Evolutionary conservation across 2,888 invertebrate species (phyloP).

Genomic region (Tetranychus piercei): DNA sequence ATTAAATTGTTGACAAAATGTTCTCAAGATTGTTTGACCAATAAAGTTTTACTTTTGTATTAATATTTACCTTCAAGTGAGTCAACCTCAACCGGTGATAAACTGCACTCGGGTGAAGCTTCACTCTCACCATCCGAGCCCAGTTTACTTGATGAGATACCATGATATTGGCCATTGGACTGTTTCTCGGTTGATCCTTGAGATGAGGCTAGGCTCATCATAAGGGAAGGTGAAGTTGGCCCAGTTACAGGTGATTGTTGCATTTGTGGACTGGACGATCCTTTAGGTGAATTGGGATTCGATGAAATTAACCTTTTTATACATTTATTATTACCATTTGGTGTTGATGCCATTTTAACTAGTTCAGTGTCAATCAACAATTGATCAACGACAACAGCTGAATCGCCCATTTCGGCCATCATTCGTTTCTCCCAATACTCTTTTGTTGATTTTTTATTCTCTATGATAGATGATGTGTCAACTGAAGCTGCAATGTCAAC

Average conservation of each 20-base stretch:
- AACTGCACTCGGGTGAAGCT: constrained; percentile 9
- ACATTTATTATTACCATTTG: neutral
- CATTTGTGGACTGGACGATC: neutral
- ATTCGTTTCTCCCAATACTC: constrained; percentile 14
- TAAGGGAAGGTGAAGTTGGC: too few relatives aligned
- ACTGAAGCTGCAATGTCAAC: neutral
- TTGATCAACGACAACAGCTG: neutral
- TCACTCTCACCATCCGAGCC: constrained; percentile 14
- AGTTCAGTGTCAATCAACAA: neutral
- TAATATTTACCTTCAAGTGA: constrained; percentile 10
- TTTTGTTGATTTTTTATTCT: constrained; percentile 12
- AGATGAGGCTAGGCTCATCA: too few relatives aligned
- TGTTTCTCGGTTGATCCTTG: neutral
- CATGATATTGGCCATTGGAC: neutral
- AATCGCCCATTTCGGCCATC: constrained; percentile 7
- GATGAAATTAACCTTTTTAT: neutral
- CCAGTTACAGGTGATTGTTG: neutral
- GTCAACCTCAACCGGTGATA: constrained; percentile 11
- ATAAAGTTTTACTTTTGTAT: neutral
- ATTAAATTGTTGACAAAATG: neutral
- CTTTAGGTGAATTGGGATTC: neutral
- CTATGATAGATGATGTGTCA: constrained; percentile 13
- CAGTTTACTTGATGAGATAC: neutral
- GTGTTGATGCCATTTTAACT: neutral
- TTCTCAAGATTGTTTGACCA: neutral